phyloP scores from a whole-genome alignment of 2,888 invertebrate genomes.

The Andrena fulva region DNA sequence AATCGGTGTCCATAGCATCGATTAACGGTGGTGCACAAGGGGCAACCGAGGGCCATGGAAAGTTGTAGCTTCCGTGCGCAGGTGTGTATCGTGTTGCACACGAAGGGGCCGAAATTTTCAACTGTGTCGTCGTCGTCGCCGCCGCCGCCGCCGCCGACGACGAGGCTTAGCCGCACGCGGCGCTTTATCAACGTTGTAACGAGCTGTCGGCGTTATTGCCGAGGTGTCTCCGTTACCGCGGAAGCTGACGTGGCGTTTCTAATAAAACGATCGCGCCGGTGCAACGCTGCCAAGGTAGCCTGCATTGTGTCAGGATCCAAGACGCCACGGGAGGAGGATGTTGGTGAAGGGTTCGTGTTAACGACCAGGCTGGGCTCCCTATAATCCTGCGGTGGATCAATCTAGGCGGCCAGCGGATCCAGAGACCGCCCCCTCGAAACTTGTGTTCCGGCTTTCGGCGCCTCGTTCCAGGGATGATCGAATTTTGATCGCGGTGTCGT shows the following conservation, averaged over 20 bases:
- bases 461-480: conserved; percentile 15
- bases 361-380: conserved; percentile 68
- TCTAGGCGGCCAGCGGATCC: conserved; percentile 45
- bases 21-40: conserved; percentile 24
- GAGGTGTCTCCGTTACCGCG: conserved; percentile 80
- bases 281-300: conserved; percentile 59
- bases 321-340: conserved; percentile 57
- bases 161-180: conserved; percentile 66
- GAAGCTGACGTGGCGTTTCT: conserved; percentile 83
- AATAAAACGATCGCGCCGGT: conserved; percentile 80
- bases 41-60: conserved; percentile 6
- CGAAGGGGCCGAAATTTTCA: conserved; percentile 53
- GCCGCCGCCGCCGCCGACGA: conserved; percentile 34
- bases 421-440: conserved; percentile 25
- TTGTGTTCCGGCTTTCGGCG: not conserved
- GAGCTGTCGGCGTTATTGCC: conserved; percentile 83
- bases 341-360: conserved; percentile 70
- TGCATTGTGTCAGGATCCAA: conserved; percentile 73
- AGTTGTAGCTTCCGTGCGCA: conserved; percentile 16
- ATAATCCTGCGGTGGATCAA: conserved; percentile 66
- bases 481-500: conserved; percentile 31
- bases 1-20: conserved; percentile 56
- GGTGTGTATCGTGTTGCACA: conserved; percentile 17
- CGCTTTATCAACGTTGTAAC: conserved; percentile 84
- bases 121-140: conserved; percentile 20